These are phyloP conservation scores for Augiades crinisus DNA, from an alignment of 2,888 invertebrate species.

Conservation along the genomic window DNA sequence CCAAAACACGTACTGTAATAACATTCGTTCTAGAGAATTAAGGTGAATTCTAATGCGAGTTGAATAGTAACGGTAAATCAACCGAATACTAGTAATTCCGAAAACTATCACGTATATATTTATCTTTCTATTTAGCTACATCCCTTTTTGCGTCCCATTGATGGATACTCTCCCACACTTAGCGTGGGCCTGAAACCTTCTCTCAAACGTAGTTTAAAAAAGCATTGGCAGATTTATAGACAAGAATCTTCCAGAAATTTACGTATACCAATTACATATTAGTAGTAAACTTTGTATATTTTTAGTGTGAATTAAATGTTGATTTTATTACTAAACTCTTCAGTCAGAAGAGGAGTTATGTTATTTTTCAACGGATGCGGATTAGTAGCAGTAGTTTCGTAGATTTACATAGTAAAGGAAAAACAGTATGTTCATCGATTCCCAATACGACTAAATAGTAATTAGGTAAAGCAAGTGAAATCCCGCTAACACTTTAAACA, in stretches of 20 bases:
- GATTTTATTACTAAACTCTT: background rate
- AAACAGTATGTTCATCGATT: background rate
- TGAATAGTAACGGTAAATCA: slow-evolving; percentile 37
- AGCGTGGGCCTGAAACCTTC: no score
- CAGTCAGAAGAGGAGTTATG: background rate
- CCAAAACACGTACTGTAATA: slow-evolving; percentile 20
- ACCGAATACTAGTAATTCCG: slow-evolving; percentile 41
- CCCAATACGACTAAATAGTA: no score
- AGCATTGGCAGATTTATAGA: no score
- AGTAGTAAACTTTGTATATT: background rate
- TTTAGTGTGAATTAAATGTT: background rate
- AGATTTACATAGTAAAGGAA: background rate
- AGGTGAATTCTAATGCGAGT: slow-evolving; percentile 27
- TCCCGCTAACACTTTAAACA: no score
- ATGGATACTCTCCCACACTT: no score
- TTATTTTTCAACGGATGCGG: background rate
- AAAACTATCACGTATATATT: slow-evolving; percentile 41
- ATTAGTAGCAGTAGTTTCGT: background rate
- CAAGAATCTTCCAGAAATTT: no score
- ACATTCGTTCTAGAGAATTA: slow-evolving; percentile 28
- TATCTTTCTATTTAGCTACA: no score
- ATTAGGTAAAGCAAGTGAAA: no score
- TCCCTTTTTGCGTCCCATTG: no score
- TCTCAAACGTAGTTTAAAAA: no score
- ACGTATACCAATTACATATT: no score